Percentiles rank a stretch among this genome's conserved stretches.
Conservation (phyloP, 2,888 invertebrate species). For the Beris chalybata region DNA sequence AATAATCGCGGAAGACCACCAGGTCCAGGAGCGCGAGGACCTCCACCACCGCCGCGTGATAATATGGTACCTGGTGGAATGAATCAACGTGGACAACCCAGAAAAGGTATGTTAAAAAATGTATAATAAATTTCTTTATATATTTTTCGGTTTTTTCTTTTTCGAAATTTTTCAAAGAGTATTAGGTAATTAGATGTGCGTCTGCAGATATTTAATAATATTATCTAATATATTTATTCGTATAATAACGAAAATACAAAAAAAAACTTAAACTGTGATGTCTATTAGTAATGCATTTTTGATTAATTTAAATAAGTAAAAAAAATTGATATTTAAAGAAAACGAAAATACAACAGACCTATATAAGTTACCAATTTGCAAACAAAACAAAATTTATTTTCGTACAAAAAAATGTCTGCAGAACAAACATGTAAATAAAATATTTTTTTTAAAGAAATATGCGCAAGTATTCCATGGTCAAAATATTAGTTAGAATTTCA, state of each 20-base stretch:
- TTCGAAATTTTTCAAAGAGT: neutral
- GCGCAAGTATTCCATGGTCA: slow-evolving; percentile 1
- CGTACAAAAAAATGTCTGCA: slow-evolving; percentile 33
- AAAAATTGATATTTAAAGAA: neutral
- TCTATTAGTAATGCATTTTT: slow-evolving; percentile 14
- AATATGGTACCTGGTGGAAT: slow-evolving; percentile 59
- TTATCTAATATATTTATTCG: slow-evolving; percentile 13
- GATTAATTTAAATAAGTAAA: neutral
- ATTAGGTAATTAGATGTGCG: slow-evolving; percentile 26
- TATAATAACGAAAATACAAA: neutral
- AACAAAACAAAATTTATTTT: slow-evolving; percentile 3
- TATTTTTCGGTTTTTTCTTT: neutral
- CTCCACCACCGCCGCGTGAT: slow-evolving; percentile 83
- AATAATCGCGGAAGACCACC: slow-evolving; percentile 54
- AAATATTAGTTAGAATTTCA: too few species aligned
- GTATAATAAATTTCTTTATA: neutral
- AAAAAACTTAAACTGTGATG: neutral
- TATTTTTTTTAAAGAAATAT: neutral
- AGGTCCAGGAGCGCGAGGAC: slow-evolving; percentile 82
- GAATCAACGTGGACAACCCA: slow-evolving; percentile 51
- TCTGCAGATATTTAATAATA: slow-evolving; percentile 34
- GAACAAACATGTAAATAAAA: slow-evolving; percentile 37
- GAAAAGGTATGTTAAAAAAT: slow-evolving; percentile 53
- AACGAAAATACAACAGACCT: neutral
- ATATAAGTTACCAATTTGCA: neutral